Evolutionary conservation across 2,888 invertebrate genomes (phyloP).

Genomic region (Marronus borbonicus): DNA sequence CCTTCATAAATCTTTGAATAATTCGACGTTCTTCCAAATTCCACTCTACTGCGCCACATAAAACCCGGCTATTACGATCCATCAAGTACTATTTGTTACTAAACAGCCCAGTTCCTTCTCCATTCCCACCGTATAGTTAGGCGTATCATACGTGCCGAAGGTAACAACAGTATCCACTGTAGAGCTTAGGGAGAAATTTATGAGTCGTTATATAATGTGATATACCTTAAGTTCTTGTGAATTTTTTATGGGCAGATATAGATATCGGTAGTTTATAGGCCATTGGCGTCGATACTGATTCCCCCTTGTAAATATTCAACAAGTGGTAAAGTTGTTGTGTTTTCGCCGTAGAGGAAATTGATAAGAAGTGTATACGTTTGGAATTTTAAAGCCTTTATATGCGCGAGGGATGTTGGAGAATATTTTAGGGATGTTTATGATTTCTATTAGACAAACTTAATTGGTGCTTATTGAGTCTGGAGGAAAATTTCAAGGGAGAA

Average conservation of each 20-base stretch:
- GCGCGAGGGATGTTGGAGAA: neutral
- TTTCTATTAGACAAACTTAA: neutral
- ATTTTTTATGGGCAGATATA: neutral
- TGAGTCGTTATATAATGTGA: neutral
- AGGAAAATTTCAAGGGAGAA: no score
- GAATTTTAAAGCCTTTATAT: no score
- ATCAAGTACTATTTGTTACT: neutral
- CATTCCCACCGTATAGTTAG: neutral
- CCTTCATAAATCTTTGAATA: conserved; percentile 1
- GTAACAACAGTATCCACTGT: neutral
- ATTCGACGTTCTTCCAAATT: conserved; percentile 4
- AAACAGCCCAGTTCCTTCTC: neutral
- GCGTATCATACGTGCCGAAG: neutral
- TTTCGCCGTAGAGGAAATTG: conserved; percentile 5
- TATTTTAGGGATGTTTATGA: no score
- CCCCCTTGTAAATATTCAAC: conserved; percentile 25
- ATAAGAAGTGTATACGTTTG: neutral
- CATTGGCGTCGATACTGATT: conserved; percentile 16
- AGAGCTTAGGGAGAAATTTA: neutral
- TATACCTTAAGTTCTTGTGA: neutral
- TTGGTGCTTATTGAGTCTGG: neutral
- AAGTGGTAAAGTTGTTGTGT: conserved; percentile 25
- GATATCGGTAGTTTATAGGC: neutral
- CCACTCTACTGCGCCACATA: neutral
- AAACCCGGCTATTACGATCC: neutral